Conservation (phyloP, 2,113 vertebrate genomes). For the Rallus limicola region DNA sequence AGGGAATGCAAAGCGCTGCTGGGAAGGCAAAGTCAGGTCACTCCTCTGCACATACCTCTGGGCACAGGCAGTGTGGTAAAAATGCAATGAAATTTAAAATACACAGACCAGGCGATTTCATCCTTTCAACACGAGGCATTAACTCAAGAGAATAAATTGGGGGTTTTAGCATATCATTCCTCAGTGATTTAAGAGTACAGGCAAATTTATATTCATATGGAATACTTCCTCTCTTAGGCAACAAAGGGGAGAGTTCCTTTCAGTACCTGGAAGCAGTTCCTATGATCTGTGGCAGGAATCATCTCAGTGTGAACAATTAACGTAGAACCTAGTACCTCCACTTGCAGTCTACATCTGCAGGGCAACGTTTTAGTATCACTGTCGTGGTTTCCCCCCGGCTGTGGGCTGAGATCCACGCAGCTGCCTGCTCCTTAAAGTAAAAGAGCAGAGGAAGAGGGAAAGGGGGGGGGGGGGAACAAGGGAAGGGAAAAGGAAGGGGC, state of each 20-base stretch:
- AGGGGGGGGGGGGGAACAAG: too few relatives aligned
- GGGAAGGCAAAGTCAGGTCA: neutral
- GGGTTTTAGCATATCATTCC: neutral
- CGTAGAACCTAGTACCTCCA: neutral
- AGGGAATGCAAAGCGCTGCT: neutral
- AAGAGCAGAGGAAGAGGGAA: too few relatives aligned
- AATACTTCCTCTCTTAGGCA: neutral
- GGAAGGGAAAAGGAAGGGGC: too few relatives aligned
- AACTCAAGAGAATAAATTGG: neutral
- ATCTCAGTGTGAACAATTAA: neutral
- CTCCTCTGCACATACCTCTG: neutral
- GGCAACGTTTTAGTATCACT: rapidly evolving
- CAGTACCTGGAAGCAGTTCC: neutral
- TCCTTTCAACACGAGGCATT: neutral
- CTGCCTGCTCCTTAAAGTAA: too few relatives aligned
- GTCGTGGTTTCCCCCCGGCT: too few relatives aligned
- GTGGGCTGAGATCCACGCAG: too few relatives aligned
- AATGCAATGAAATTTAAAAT: neutral
- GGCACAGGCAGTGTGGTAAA: neutral
- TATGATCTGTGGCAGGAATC: neutral
- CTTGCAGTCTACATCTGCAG: neutral
- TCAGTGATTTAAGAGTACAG: neutral
- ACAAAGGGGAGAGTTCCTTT: neutral
- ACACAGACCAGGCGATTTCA: neutral
- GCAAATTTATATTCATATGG: neutral